Evolutionary conservation across 2,113 vertebrate genomes (phyloP), one percentile per base, ranked within the genome.

Genomic region (Eleginops maclovinus): DNA sequence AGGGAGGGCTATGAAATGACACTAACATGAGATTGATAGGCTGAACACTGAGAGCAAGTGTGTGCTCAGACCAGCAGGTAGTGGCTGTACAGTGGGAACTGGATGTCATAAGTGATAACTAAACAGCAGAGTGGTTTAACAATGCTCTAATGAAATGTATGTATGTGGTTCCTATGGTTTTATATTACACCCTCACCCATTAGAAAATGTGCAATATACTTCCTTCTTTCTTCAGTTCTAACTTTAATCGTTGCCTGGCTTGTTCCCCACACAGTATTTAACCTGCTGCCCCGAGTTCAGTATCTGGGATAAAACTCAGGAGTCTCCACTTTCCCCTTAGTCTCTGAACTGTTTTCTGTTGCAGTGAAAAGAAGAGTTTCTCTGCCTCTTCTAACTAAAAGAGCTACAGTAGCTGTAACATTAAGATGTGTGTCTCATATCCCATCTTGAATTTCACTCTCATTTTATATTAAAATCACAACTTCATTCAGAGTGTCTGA

Each of bases 401-500:
- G 54, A 73, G 54, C 62, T 16, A 17, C 24, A 54, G 69, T 31
- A 24, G 61, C 74, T 75, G 61, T 22, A 74, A 58, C 46, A 75
- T 31, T 31, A 6, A 31, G 31, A 31, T 31, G 31, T n/a, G n/a
- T n/a, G n/a, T n/a, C n/a, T n/a, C n/a, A n/a, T n/a, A n/a, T n/a
- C n/a, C n/a, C n/a, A n/a, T n/a, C n/a, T n/a, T n/a, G n/a, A n/a
- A n/a, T n/a, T n/a, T n/a, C n/a, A n/a, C n/a, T n/a, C n/a, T n/a
- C n/a, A n/a, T n/a, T n/a, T n/a, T n/a, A 80, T 86, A 88, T 90
- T 88, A 76, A 72, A 81, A 82, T 74, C 73, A 83, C 74, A 85
- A 72, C 79, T n/a, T n/a, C n/a, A n/a, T n/a, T n/a, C n/a, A n/a
- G n/a, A n/a, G n/a, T n/a, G n/a, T n/a, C n/a, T n/a, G 83, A 67